Base-by-base conservation (phyloP, 2,113 vertebrate species). In the Tupaia chinensis region DNA sequence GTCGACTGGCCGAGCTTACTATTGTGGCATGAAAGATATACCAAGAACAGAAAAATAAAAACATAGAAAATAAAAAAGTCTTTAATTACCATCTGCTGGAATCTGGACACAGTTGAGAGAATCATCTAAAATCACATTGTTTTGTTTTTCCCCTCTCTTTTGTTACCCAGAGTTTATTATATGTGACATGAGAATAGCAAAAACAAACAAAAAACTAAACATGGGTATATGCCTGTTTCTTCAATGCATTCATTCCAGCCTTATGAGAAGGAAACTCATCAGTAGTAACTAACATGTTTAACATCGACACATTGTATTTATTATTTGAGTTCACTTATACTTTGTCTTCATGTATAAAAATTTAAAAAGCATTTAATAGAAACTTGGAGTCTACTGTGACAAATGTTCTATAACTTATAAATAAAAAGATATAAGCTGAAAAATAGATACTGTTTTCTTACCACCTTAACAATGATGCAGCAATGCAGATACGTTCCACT, bases 311-410 rank as follows among this genome's bases (percentile, higher is more conserved):
- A 3, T 70, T 89, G 20, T 56, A 79, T 61, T 58, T 87, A 92
- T 76, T 69, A 83, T 63, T 25, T 4, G 14, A 78, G 32, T 86
- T 25, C 17, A 65, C 14, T 22, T 54, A 23, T 4, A 87, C 44
- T 79, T 85, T 3, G 4, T 86, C 22, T 89, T 95, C 23, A 61
- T 69, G 16, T 82, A 93, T 85, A 80, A 95, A 96, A 96, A 89
- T 79, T 79, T 90, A 91, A 88, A 58, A 82, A 87, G 13, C 34
- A 60, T 69, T 89, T 89, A 56, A 58, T 74, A 79, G 23, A 34
- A 14, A 70, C 53, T 84, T 96, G 23, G 16, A 22, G 77, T 95
- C 87, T 79, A 1, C 32, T 74, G 9, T 87, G 72, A 61, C 9
- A 89, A 32, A 68, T 70, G 17, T 15, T 78, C 3, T 25, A 29